Evolutionary conservation across 2,797 vertebrate species (phyloP), one percentile per base, ranked within the genome.

Genomic region (Sebastolobus alascanus): DNA sequence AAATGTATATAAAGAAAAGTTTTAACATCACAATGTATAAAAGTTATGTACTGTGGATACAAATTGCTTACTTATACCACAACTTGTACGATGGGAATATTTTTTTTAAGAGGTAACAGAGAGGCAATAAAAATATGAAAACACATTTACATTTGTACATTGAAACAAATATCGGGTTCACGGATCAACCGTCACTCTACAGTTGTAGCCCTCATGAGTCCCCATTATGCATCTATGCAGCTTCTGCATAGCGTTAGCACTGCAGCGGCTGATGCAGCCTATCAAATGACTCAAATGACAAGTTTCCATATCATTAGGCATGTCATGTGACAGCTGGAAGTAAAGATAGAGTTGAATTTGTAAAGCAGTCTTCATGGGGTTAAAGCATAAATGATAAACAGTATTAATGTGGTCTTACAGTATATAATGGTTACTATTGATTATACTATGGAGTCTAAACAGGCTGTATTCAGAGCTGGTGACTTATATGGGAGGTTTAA

Each of bases 101-200:
- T 79, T 77, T 79, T 75, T 22, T 52, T 22, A 80, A 87, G 70
- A 90, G 75, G 75, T 88, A 83, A 88, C 80, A 71, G 58, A 82
- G 80, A 68, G 85, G 70, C 38, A 80, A 82, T 76, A 89, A 66
- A 75, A 87, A 75, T 72, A 82, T 75, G 40, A 66, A 79, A 86
- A 90, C 25, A 88, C 54, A 90, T 90, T 90, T 87, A 92, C 83
- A 90, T 87, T 78, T 93, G 80, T 90, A 91, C 88, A 92, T 4
- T 77, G 72, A 73, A 79, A 90, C 43, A 84, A 79, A 84, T 25
- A 81, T 64, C 60, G 75, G 77, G 59, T 90, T 91, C 70, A 91
- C 82, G 83, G 87, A 90, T 94, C 92, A 91, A 91, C 90, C 89
- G 80, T 90, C 84, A 58, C 68, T 85, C 70, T 87, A 71, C 73